phyloP scores from a whole-genome alignment of 1,140 invertebrate genomes.

The Eupeodes corollae region DNA sequence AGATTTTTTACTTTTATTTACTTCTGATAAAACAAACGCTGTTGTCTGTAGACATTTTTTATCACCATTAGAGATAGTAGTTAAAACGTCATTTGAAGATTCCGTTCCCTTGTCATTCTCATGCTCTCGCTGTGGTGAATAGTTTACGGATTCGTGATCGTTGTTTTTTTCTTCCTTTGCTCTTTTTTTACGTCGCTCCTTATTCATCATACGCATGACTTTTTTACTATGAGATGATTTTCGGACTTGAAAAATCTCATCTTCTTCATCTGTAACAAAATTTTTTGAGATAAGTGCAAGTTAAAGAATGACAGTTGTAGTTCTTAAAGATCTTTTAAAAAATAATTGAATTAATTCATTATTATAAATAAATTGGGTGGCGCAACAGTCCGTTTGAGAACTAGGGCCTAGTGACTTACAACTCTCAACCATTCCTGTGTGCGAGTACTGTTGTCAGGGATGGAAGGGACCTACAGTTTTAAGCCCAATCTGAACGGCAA shows the following conservation, averaged over 20 bases:
- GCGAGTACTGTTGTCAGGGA: too few relatives aligned
- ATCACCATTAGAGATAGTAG: conserved; percentile 7
- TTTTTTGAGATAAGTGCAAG: not conserved
- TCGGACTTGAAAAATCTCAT: conserved; percentile 86
- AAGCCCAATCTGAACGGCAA: too few relatives aligned
- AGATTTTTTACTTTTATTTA: conserved; percentile 37
- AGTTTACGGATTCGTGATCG: not conserved
- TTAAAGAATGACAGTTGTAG: too few relatives aligned
- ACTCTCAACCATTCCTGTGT: too few relatives aligned
- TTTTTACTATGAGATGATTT: conserved; percentile 88
- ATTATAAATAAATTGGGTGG: too few relatives aligned
- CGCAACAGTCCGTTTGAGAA: too few relatives aligned
- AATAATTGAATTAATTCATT: not conserved
- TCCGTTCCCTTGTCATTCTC: conserved; percentile 12
- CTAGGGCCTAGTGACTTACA: too few relatives aligned
- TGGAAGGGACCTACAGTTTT: too few relatives aligned
- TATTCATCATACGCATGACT: conserved; percentile 75
- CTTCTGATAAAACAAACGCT: conserved; percentile 12
- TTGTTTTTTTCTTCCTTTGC: conserved; percentile 38
- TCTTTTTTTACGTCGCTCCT: conserved; percentile 59
- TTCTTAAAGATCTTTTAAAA: too few relatives aligned
- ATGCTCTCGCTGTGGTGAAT: not conserved
- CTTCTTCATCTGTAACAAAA: conserved; percentile 57
- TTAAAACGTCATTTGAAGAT: conserved; percentile 18
- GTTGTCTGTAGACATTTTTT: not conserved